Evolutionary conservation across 2,113 vertebrate species (phyloP), one percentile per base, ranked within the genome.

Genomic region (Motacilla alba): DNA sequence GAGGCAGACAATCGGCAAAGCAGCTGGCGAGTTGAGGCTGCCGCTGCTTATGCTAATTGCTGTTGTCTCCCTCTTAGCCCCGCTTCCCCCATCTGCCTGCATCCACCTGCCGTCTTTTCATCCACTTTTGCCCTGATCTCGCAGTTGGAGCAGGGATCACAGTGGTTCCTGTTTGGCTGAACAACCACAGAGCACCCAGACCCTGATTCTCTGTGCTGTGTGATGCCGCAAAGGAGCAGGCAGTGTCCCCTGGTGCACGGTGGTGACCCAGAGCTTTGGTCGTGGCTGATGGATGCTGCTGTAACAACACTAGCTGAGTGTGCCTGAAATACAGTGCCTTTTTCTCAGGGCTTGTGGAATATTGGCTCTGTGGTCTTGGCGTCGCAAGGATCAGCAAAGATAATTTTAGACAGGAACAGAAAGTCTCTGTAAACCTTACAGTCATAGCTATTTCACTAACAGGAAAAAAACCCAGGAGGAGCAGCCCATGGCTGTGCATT

Each of bases 381-480:
- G 0, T 89, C 1, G 11, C 83, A 83, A 92, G 64, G 72, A 89
- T 96, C 94, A 95, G 94, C 79, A 92, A 89, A 84, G 94, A 96
- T 96, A 94, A 95, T 95, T 97, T 96, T 95, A 96, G 92, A 78
- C 80, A 92, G 73, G 96, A 96, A 95, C 92, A 88, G 87, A 93
- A 95, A 96, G 90, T 95, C 79, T 95, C 76, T 85, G 67, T 91
- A 88, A 96, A 90, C 72, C 79, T 72, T 39, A 30, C 58, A 89
- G 69, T 85, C 60, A 22, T 16, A 67, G 80, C 92, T 92, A 26
- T 77, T 96, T 68, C 49, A 24, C 55, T 90, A 76, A 49, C 80
- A 95, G 83, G 47, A 84, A 59, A 43, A 85, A 76, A 9, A 8
- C 28, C 44, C 30, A 37, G 1, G 4, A 89, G 63, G 62, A 87